Evolutionary conservation across 2,797 vertebrate species (phyloP), one percentile per base, ranked within the genome.

Genomic region (Enteromius thamalakanensis): DNA sequence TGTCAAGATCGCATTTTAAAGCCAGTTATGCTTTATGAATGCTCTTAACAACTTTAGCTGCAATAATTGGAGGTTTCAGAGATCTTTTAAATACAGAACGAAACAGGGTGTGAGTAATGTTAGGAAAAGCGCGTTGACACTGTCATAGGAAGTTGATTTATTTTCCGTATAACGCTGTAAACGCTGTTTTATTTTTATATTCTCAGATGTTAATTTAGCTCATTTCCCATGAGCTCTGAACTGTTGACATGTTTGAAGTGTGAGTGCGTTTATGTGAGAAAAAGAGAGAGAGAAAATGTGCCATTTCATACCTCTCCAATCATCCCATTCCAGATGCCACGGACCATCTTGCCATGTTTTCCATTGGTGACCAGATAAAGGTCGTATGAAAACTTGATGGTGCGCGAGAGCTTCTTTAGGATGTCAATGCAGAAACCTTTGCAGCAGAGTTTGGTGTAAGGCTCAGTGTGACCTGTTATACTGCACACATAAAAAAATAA

Each of bases 371-470:
- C 98, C 86, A 99, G 92, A 92, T 99, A 99, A 85, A 99, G 97
- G 91, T 99, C 97, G 0, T 99, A 99, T 87, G 98, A 98, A 93
- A 99, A 99, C 93, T 96, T 98, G 87, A 99, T 97, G 2, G 90
- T 93, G 84, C 95, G 96, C 83, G 98, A 97, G 85, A 99, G 90
- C 89, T 98, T 99, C 95, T 99, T 99, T 83, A 99, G 94, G 91
- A 98, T 99, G 92, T 99, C 98, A 0, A 99, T 99, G 93, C 98
- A 99, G 94, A 99, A 99, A 34, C 98, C 98, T 88, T 99, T 99
- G 86, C 98, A 99, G 92, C 98, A 99, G 55, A 98, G 94, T 88
- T 99, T 99, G 90, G 95, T 97, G 92, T 98, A 99, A 34, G 97
- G 95, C 86, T 98, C 96, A 0, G 94, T 87, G 0, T 96, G 93